These are phyloP conservation scores for Diogma glabrata DNA, from an alignment of 2,888 invertebrate species.

Conservation along the genomic window DNA sequence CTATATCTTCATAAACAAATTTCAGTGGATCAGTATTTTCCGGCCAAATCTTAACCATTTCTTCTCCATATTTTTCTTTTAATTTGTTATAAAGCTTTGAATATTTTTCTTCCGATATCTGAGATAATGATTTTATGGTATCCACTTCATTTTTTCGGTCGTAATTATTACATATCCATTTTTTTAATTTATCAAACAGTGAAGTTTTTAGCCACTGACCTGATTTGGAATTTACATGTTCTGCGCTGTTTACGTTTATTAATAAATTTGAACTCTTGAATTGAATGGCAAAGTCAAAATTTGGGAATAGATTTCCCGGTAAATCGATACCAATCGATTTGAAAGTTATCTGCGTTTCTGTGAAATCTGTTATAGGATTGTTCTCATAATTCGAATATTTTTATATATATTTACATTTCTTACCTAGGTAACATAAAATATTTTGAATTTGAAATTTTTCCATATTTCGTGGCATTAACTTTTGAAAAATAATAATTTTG, in stretches of 20 bases:
- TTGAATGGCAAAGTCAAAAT: not conserved
- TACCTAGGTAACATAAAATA: not conserved
- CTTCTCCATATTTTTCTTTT: constrained; percentile 65
- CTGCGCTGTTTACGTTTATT: not conserved
- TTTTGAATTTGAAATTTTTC: not conserved
- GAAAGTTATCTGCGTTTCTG: not conserved
- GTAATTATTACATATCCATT: constrained; percentile 33
- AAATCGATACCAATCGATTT: not conserved
- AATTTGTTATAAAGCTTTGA: constrained; percentile 56
- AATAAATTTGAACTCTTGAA: not conserved
- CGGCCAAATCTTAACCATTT: constrained; percentile 74
- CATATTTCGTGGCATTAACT: constrained; percentile 1
- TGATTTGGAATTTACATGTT: not conserved
- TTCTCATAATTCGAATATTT: too few species aligned
- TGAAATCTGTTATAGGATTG: too few species aligned
- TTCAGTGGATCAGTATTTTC: constrained; percentile 90
- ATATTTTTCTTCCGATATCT: constrained; percentile 58
- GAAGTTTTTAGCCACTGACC: constrained; percentile 27
- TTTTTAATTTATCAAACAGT: constrained; percentile 27
- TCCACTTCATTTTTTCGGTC: constrained; percentile 39
- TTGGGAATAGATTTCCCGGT: not conserved
- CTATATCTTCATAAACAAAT: constrained; percentile 93
- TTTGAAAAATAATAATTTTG: not conserved
- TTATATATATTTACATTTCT: not conserved
- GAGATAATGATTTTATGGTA: constrained; percentile 48